A percentile compares a stretch with the other conserved stretches of the same genome.
Evolutionary conservation across 2,888 invertebrate species (phyloP).

Genomic region (Cataglyphis albicans): DNA sequence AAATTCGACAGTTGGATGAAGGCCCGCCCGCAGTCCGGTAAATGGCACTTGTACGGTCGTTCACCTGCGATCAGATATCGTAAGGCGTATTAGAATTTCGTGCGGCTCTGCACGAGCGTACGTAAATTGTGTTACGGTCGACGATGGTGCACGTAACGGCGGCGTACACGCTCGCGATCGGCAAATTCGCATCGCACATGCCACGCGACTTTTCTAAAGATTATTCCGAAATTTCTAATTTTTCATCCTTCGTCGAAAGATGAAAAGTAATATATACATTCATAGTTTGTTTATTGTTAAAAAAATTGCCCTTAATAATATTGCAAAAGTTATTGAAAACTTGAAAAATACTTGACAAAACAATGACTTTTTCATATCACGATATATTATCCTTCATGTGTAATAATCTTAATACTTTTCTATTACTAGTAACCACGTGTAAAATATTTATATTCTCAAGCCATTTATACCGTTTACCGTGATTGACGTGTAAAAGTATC

Average conservation of each 20-base stretch:
- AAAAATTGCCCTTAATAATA: not conserved
- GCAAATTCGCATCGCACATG: slow-evolving; percentile 41
- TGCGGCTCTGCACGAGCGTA: slow-evolving; percentile 47
- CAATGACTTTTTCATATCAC: not conserved
- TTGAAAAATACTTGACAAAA: not conserved
- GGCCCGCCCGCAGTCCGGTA: slow-evolving; percentile 97
- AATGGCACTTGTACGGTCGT: slow-evolving; percentile 98
- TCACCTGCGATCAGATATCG: slow-evolving; percentile 91
- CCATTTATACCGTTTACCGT: slow-evolving; percentile 39
- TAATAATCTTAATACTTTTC: not conserved
- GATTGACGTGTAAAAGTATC: slow-evolving; percentile 50
- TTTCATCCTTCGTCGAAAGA: not conserved
- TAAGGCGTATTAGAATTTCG: slow-evolving; percentile 56
- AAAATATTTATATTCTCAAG: slow-evolving; percentile 34
- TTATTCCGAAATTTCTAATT: not conserved
- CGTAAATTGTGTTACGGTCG: slow-evolving; percentile 51
- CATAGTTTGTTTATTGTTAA: not conserved
- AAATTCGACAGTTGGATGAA: slow-evolving; percentile 98
- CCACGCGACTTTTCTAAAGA: slow-evolving; percentile 26
- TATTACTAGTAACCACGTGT: slow-evolving; percentile 28
- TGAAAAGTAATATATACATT: not conserved
- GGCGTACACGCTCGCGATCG: slow-evolving; percentile 43
- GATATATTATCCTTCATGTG: slow-evolving; percentile 7
- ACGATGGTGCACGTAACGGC: slow-evolving; percentile 55
- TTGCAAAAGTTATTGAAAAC: not conserved